Base-by-base conservation (phyloP, 2,113 vertebrate genomes). In the Dendrocopos noguchii region DNA sequence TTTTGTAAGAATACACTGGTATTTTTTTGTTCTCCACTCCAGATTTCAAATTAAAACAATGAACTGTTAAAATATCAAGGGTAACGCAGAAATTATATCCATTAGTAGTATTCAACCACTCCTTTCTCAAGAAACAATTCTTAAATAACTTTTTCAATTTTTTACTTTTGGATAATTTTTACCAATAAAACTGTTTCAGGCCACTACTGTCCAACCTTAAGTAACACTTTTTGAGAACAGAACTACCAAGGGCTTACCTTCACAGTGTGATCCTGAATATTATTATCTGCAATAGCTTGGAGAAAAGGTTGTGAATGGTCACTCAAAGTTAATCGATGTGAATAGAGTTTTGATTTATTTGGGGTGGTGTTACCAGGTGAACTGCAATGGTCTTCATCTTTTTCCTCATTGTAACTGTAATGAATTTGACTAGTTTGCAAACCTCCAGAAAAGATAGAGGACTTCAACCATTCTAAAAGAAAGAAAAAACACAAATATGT, bases 351-450 rank as follows among this genome's bases (percentile, higher is more conserved):
- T 77, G 98, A 97, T 91, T 99, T 99, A 91, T 98, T 98, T n/a
- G 99, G 98, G 24, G 99, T 97, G 16, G 98, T 98, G 77, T 98
- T 98, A 12, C 99, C 99, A 63, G 98, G 98, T 24, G 99, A 99
- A 95, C 98, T 99, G 95, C 99, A 99, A 90, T 99, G 99, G 96
- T 99, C 99, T 96, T 99, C 99, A n/a, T 99, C 99, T 95, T 99
- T 99, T 96, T 99, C 99, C 80, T 99, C 99, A 29, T 99, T 99
- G 96, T 99, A 99, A 97, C 99, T 99, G 70, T 99, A 99, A 97
- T 99, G 99, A 96, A 99, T 99, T 95, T 99, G 99, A 97, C 99
- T 99, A 57, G 99, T 99, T 94, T 99, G 99, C 85, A 99, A 98
- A 46, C 99, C 99, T 17, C 99, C 99, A 12, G 98, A 99, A 95